Base-by-base conservation (phyloP, 2,113 vertebrate species). In the Mesocricetus auratus region DNA sequence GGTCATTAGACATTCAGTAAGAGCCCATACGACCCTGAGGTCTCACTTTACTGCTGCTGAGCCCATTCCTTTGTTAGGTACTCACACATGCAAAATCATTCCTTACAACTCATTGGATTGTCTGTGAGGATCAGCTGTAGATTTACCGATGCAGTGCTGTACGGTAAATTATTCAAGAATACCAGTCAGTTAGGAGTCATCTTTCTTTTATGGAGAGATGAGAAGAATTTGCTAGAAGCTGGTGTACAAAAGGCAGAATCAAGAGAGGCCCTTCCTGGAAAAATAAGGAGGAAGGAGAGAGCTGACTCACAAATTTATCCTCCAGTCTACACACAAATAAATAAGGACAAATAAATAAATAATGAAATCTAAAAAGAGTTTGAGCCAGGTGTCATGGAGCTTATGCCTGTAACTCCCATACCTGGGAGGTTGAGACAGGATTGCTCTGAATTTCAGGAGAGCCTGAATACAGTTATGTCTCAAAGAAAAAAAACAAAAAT, bases 71-170 rank as follows among this genome's bases (percentile, higher is more conserved):
- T 93, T 81, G n/a, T 33, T 21, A 71, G 22, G 22, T 47, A 79
- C 50, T 47, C 36, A 90, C 56, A 64, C 5, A 93, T 53, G 58
- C 77, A 91, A 94, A 60, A 45, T 77, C 74, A 33, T 45, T 90
- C 50, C 0, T 22, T 19, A 53, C 15, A 91, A 88, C 74, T 64
- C 58, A 47, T 58, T 88, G 81, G 39, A 62, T 95, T 94, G 50
- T 74, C 91, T 91, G 73, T 42, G 90, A 96, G 86, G 47, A 45
- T 64, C 85, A 31, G 47, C 17, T 83, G 71, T 58, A 33, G 26
- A 77, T 74, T 89, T 21, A 56, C 68, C 86, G 89, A 93, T 39
- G 19, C 16, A 53, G 2, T 16, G 1, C 16, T 50, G 42, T 93
- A 71, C 39, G 86, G 71, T 53, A 21, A 62, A 56, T 85, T 90